A percentile compares a stretch with the other conserved stretches of the same genome.
Evolutionary conservation across 2,797 vertebrate genomes (phyloP).

Genomic region (Cyprinella venusta): DNA sequence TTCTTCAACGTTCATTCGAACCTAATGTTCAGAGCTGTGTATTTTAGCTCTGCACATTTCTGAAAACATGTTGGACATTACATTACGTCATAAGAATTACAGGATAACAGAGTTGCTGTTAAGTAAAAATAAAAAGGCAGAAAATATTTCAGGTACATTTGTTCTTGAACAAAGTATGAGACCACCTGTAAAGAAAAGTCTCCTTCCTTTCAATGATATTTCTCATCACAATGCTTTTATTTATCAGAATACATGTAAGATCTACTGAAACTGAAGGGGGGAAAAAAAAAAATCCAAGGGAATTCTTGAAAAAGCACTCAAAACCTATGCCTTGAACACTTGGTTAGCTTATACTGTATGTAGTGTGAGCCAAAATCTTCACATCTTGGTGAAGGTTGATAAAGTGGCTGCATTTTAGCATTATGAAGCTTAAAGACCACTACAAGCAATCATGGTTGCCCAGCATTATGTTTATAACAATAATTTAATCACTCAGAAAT

Average conservation of each 20-base stretch:
- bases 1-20: not conserved
- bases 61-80: slow-evolving; percentile 18
- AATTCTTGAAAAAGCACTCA: slow-evolving; percentile 38
- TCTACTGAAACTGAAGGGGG: not conserved
- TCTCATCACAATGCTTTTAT: slow-evolving; percentile 60
- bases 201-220: slow-evolving; percentile 35
- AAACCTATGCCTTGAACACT: slow-evolving; percentile 16
- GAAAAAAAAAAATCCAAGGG: not conserved
- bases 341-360: slow-evolving; percentile 17
- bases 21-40: not conserved
- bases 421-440: slow-evolving; percentile 3
- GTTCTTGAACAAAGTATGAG: slow-evolving; percentile 35
- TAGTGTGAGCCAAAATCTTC: slow-evolving; percentile 22
- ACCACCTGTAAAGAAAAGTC: slow-evolving; percentile 36
- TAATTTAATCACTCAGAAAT: slow-evolving; percentile 34
- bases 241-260: slow-evolving; percentile 51
- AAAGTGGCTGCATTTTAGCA: slow-evolving; percentile 12
- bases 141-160: slow-evolving; percentile 17
- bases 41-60: not conserved
- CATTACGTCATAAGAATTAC: not conserved
- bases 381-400: slow-evolving; percentile 16
- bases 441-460: slow-evolving; percentile 20
- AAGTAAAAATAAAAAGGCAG: slow-evolving; percentile 1
- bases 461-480: slow-evolving; percentile 20
- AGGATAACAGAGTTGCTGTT: slow-evolving; percentile 1